Conservation (phyloP, 2,797 vertebrate species). For the Scleropages formosus region DNA sequence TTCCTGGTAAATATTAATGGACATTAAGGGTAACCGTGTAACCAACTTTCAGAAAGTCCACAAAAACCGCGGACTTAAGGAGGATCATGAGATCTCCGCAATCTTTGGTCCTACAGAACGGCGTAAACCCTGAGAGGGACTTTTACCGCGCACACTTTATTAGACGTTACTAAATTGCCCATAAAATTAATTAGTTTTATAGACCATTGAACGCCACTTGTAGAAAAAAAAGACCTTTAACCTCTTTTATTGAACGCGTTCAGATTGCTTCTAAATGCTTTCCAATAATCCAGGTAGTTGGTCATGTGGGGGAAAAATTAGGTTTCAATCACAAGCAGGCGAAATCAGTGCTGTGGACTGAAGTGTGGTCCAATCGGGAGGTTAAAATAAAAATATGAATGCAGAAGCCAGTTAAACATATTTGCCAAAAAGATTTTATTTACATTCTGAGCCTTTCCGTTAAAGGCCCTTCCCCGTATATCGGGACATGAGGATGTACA, state of each 20-base stretch:
- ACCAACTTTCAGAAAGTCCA: too few relatives aligned
- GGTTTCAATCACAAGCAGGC: neutral
- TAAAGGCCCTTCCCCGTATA: conserved; percentile 56
- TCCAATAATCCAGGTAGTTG: too few relatives aligned
- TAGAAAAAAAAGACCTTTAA: neutral
- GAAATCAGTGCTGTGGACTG: neutral
- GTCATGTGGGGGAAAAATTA: neutral
- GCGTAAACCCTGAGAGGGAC: too few relatives aligned
- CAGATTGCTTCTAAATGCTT: too few relatives aligned
- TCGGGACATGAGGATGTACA: conserved; percentile 45
- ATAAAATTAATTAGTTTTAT: conserved; percentile 19
- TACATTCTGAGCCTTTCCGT: conserved; percentile 54
- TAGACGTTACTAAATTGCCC: neutral
- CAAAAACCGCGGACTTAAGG: too few relatives aligned
- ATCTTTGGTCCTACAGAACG: too few relatives aligned
- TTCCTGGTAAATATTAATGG: too few relatives aligned
- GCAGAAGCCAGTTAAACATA: neutral
- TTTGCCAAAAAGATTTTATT: conserved; percentile 25
- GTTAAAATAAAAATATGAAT: neutral
- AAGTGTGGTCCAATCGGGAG: neutral
- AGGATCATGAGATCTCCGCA: too few relatives aligned
- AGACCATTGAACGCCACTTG: conserved; percentile 9
- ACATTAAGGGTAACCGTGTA: too few relatives aligned
- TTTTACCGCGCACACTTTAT: too few relatives aligned
- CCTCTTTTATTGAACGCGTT: too few relatives aligned